Evolutionary conservation across 2,797 vertebrate genomes (phyloP).

Genomic region (Cirrhinus mrigala): DNA sequence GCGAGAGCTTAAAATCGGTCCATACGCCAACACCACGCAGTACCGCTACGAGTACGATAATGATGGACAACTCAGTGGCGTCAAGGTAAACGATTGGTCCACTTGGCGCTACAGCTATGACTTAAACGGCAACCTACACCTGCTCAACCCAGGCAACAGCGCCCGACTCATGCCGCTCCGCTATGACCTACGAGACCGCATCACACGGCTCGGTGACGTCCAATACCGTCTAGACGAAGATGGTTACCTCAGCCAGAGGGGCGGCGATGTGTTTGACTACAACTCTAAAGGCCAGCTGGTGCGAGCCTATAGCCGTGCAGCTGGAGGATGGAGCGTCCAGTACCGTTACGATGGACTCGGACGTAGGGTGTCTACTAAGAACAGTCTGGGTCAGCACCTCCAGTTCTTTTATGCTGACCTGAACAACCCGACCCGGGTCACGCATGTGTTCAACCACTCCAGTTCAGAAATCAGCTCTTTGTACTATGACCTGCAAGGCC

Average conservation of each 20-base stretch:
- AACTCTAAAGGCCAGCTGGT: slow-evolving; percentile 97
- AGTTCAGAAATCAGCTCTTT: slow-evolving; percentile 97
- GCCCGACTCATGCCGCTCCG: slow-evolving; percentile 93
- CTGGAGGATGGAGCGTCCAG: slow-evolving; percentile 92
- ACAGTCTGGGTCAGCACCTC: slow-evolving; percentile 95
- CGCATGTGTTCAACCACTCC: slow-evolving; percentile 98
- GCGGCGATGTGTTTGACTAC: slow-evolving; percentile 94
- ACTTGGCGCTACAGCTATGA: slow-evolving; percentile 99
- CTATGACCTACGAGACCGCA: slow-evolving; percentile 96
- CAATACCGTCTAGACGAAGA: slow-evolving; percentile 97
- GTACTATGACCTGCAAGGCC: slow-evolving; percentile 98
- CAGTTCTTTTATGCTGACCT: slow-evolving; percentile 99
- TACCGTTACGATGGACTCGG: slow-evolving; percentile 96
- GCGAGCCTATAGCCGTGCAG: slow-evolving; percentile 91
- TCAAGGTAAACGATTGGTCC: slow-evolving; percentile 94
- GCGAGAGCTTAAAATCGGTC: slow-evolving; percentile 95
- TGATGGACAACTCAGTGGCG: slow-evolving; percentile 95
- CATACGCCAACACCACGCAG: slow-evolving; percentile 98
- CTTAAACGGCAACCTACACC: slow-evolving; percentile 95
- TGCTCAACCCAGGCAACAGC: slow-evolving; percentile 94
- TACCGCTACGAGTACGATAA: slow-evolving; percentile 98
- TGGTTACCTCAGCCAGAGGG: slow-evolving; percentile 93
- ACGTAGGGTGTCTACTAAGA: slow-evolving; percentile 93
- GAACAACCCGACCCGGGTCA: slow-evolving; percentile 93
- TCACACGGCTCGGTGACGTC: slow-evolving; percentile 94